Conservation (phyloP, 2,113 vertebrate genomes). For the Pteropus alecto region DNA sequence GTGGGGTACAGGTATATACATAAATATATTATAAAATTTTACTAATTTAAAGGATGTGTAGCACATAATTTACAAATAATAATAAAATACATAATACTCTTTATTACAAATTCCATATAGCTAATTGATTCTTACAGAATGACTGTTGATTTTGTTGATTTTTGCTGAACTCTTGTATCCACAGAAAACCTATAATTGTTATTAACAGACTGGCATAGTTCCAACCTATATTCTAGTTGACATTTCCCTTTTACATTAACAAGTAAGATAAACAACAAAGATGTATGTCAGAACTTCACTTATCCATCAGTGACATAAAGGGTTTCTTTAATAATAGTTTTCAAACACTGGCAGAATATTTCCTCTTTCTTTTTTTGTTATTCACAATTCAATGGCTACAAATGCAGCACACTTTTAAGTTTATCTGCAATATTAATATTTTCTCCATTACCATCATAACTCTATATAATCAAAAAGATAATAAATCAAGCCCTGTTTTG, state of each 20-base stretch:
- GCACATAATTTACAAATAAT: neutral
- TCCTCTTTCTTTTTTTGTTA: neutral
- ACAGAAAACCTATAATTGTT: neutral
- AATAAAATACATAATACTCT: neutral
- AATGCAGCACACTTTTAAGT: neutral
- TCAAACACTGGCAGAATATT: neutral
- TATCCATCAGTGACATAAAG: neutral
- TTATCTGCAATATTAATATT: neutral
- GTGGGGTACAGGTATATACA: neutral
- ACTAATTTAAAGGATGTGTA: neutral
- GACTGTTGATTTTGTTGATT: neutral
- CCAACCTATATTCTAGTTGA: neutral
- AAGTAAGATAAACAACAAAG: neutral
- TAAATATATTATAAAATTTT: neutral
- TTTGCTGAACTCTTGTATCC: neutral
- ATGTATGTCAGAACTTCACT: neutral
- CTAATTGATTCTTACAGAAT: neutral
- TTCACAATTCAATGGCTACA: neutral
- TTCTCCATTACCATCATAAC: neutral
- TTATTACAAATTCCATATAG: neutral
- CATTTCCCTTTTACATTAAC: neutral
- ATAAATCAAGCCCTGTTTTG: neutral
- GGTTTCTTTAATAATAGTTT: neutral
- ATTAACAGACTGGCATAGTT: neutral
- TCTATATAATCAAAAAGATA: neutral